Base-by-base conservation (phyloP, 2,797 vertebrate genomes). In the Myotis myotis region DNA sequence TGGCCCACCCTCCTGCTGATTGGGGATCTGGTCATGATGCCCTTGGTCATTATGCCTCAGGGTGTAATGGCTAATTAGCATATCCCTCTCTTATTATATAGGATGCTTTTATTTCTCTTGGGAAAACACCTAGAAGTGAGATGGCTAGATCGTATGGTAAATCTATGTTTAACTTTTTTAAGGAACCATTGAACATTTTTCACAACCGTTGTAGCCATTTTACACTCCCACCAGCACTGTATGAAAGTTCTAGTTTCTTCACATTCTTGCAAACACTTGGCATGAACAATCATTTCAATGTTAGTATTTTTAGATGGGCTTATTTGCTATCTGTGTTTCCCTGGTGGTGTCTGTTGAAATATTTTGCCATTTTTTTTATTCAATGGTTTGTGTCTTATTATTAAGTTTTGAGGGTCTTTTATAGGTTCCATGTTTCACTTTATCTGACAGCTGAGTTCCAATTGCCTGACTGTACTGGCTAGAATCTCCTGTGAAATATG, bases 81-180 rank as follows among this genome's bases (percentile, higher is more conserved):
- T 47, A 47, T 47, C 13, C 47, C 12, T 47, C 47, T 47, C 47
- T 47, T 15, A 47, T 47, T 47, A 47, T 4, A 47, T 47, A 47
- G 47, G 47, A 47, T 78, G 51, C 3, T 88, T 91, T 92, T 8
- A 38, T 94, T 47, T 93, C 22, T 84, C 20, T 85, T 75, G n/a
- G 49, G 13, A 82, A 96, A 87, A 82, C 86, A 85, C 23, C 38
- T 23, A 78, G 53, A 83, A 64, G 16, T 68, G 16, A n/a, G 5
- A 51, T 89, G 28, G 68, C 41, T 90, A 19, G 68, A 76, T 51
- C 41, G 74, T 62, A 85, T 81, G 82, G 66, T 72, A 87, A 55
- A 57, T 75, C 57, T 92, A 33, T 92, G 62, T 78, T 94, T 94
- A 95, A 81, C 12, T 64, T 92, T 55, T 49, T 76, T 68, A 86